These are phyloP conservation scores for Pseudopleuronectes americanus DNA, from an alignment of 2,797 vertebrate species.

Conservation along the genomic window DNA sequence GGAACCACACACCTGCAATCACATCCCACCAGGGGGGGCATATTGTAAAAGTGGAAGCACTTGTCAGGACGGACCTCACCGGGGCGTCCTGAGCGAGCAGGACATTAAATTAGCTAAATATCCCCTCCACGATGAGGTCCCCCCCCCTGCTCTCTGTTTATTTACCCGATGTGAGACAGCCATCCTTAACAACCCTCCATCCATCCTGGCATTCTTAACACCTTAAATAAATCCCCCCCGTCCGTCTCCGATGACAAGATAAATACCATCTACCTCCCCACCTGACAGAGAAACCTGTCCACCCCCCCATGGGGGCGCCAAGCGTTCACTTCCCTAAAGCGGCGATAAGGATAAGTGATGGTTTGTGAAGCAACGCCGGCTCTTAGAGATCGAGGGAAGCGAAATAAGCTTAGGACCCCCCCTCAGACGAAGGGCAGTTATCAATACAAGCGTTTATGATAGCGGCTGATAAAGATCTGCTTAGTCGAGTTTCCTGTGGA, in stretches of 20 bases:
- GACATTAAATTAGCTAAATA: background rate
- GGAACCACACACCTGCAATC: slow-evolving; percentile 36
- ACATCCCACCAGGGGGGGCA: slow-evolving; percentile 30
- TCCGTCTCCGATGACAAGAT: slow-evolving; percentile 74
- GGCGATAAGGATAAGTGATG: slow-evolving; percentile 63
- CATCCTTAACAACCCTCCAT: slow-evolving; percentile 30
- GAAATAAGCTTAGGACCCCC: slow-evolving; percentile 20
- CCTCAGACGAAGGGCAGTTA: slow-evolving; percentile 38
- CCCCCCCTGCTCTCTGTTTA: slow-evolving; percentile 32
- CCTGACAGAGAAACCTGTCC: slow-evolving; percentile 61
- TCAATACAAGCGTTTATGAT: slow-evolving; percentile 41
- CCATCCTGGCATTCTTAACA: slow-evolving; percentile 52
- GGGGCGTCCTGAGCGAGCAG: too few relatives aligned
- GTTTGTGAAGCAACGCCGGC: slow-evolving; percentile 48
- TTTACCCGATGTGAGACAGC: slow-evolving; percentile 25
- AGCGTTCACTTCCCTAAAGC: slow-evolving; percentile 36
- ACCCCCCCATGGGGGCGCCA: slow-evolving; percentile 31
- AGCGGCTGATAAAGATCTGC: slow-evolving; percentile 38
- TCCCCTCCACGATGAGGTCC: background rate
- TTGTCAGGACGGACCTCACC: background rate
- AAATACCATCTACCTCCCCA: slow-evolving; percentile 53
- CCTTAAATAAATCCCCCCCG: slow-evolving; percentile 68
- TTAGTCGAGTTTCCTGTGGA: slow-evolving; percentile 35
- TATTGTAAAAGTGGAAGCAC: slow-evolving; percentile 10
- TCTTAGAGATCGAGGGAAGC: slow-evolving; percentile 42